Base-by-base conservation (phyloP, 2,888 invertebrate species). In the Germaria angustata region DNA sequence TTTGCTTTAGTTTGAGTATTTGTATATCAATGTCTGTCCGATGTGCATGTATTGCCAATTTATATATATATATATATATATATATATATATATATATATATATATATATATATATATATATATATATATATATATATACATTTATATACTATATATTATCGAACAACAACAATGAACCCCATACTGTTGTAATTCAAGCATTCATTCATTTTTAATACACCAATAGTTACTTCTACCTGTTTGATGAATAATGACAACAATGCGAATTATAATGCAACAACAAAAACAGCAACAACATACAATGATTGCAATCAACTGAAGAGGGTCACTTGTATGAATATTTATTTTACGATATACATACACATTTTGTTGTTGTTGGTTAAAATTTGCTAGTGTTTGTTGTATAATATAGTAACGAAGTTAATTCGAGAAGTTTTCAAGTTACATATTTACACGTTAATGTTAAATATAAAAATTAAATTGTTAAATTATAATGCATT, bases 261-360 rank as follows among this genome's bases (percentile, higher is more conserved):
- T 69, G 75, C 69, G 63, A 75, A 80, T 75, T 79, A 44, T 66
- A 65, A 73, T 57, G 72, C 57, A 66, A 55, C 22, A 71, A 51
- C 36, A 55, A 22, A 17, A 59, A 59, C 39, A 68, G 39, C 28
- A 49, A 24, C 13, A 39, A 41, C 22, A 9, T 68, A 65, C 66
- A 80, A 80, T 59, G 80, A 80, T 80, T 53, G 75, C 46, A 63
- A 75, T 80, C 80, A 75, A 63, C 61, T 75, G 68, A 68, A 75
- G 63, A 75, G 68, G 68, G 63, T 68, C 69, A 75, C 79, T 66
- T 59, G 68, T 69, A 24, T 55, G 34, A 65, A 34, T 55, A 15
- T 59, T 49, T 49, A n/a, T 57, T 44, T n/a, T n/a, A n/a, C n/a
- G n/a, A 9, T 24, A 44, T 44, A 15, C 2, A 44, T 2, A 44